phyloP scores from a whole-genome alignment of 2,113 vertebrate species.

The Leucopsar rothschildi region DNA sequence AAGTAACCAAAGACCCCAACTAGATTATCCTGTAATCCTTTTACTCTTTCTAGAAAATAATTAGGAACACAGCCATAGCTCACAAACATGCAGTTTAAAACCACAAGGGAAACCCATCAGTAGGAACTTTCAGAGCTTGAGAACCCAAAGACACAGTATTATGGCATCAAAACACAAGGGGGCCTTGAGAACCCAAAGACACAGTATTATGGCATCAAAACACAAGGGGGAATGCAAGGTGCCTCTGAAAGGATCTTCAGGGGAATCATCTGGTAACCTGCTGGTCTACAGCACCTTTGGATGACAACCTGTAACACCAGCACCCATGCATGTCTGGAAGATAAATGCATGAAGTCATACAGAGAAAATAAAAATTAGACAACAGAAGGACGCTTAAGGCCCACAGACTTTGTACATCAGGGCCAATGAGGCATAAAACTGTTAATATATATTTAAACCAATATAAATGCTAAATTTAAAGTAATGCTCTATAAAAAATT shows the following conservation, averaged over 20 bases:
- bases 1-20: background rate
- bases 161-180: background rate
- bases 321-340: background rate
- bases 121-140: background rate
- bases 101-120: accelerated
- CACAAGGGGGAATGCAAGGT: background rate
- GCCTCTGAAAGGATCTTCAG: background rate
- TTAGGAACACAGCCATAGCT: background rate
- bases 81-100: background rate
- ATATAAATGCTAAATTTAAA: background rate
- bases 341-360: background rate
- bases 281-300: background rate
- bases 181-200: background rate
- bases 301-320: background rate
- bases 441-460: background rate
- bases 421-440: background rate
- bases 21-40: background rate
- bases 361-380: background rate
- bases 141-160: background rate
- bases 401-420: background rate
- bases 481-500: background rate
- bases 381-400: background rate
- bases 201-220: background rate
- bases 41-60: background rate
- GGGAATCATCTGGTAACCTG: background rate